Conservation (phyloP, 2,888 invertebrate species). For the Xanthia icteritia region DNA sequence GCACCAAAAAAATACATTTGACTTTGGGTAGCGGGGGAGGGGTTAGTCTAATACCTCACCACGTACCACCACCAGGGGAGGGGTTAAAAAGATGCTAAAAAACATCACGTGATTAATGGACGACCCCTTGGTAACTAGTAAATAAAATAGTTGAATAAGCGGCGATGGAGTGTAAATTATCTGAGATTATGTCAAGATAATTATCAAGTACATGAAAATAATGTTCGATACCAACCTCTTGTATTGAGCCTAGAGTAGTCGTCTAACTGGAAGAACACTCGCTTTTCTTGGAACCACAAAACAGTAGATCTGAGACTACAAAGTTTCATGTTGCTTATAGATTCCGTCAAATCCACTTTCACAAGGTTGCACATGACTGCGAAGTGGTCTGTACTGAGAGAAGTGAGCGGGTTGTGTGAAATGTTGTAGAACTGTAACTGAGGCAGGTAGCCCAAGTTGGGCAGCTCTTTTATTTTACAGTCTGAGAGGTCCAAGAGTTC, state of each 20-base stretch:
- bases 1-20: too few species aligned
- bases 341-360: constrained; percentile 88
- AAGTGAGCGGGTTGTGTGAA: constrained; percentile 90
- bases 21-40: too few species aligned
- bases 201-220: neutral
- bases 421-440: constrained; percentile 91
- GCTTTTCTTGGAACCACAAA: constrained; percentile 82
- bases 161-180: neutral
- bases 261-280: constrained; percentile 79
- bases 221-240: constrained; percentile 73
- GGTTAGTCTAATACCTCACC: too few species aligned
- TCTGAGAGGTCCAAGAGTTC: constrained; percentile 91
- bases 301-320: constrained; percentile 80
- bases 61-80: too few species aligned
- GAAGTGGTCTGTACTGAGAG: constrained; percentile 88
- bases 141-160: too few species aligned
- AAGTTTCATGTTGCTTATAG: constrained; percentile 76
- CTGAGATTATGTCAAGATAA: too few species aligned
- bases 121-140: too few species aligned
- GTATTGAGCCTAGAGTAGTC: constrained; percentile 83
- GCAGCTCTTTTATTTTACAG: constrained; percentile 90
- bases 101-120: too few species aligned
- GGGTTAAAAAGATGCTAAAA: too few species aligned
- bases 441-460: constrained; percentile 91
- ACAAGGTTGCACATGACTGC: constrained; percentile 91